Percentiles rank a stretch among this genome's conserved stretches.
Evolutionary conservation across 2,797 vertebrate genomes (phyloP).

Genomic region (Meriones psammophilus): DNA sequence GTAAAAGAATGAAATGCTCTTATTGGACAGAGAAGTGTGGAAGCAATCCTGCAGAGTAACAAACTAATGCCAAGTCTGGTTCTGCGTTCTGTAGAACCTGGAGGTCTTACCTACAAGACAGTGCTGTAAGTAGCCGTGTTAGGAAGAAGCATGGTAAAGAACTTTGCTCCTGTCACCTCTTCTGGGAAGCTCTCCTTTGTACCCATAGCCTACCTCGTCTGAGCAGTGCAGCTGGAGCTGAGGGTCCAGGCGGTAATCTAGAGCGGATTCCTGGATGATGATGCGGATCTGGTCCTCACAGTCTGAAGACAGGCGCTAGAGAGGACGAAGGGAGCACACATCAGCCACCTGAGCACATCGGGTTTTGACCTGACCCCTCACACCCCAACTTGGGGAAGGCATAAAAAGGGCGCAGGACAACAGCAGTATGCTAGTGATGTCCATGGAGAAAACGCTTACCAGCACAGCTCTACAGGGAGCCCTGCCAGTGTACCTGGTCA

Average conservation of each 20-base stretch:
- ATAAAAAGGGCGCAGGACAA: constrained; percentile 5
- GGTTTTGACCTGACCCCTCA: background rate
- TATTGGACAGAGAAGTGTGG: background rate
- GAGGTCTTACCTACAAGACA: background rate
- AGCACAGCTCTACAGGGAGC: background rate
- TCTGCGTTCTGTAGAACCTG: background rate
- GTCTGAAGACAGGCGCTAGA: constrained; percentile 96
- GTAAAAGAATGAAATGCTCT: background rate
- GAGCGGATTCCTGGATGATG: constrained; percentile 97
- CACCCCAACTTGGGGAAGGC: background rate
- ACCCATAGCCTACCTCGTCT: constrained; percentile 91
- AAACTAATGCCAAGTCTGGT: background rate
- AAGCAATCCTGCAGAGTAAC: background rate
- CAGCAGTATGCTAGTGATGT: background rate
- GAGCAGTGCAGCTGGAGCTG: constrained; percentile 97
- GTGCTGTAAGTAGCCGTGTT: background rate
- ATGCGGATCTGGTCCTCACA: constrained; percentile 98
- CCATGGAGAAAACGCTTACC: background rate
- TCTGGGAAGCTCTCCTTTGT: background rate
- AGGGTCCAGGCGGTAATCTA: constrained; percentile 98
- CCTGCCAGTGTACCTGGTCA: constrained; percentile 93
- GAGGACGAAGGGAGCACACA: constrained; percentile 2
- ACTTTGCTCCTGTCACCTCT: background rate
- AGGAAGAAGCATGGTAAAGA: background rate
- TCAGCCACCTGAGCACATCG: background rate